phyloP scores from a whole-genome alignment of 2,113 vertebrate species.

The Zapus hudsonius region DNA sequence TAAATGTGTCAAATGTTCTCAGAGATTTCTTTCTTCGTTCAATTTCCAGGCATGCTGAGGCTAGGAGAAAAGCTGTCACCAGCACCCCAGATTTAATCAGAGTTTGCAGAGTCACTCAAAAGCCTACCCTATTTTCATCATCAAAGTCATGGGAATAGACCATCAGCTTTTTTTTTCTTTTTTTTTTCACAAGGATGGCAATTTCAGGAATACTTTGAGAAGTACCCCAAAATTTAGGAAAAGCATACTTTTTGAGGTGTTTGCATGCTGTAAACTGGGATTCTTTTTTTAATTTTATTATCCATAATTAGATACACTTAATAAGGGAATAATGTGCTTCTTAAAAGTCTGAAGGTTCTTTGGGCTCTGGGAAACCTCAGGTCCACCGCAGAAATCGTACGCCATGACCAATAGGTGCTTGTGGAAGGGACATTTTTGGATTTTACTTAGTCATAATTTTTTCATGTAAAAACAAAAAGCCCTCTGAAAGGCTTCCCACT shows the following conservation, averaged over 20 bases:
- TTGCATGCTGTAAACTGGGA: neutral
- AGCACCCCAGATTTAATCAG: slow-evolving; percentile 34
- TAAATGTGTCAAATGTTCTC: slow-evolving; percentile 20
- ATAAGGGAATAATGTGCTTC: too few species aligned
- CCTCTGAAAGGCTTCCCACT: slow-evolving; percentile 45
- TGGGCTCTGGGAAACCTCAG: neutral
- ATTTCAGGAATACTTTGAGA: slow-evolving; percentile 27
- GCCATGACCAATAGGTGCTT: neutral
- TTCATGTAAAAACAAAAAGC: slow-evolving; percentile 50
- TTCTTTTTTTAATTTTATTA: too few species aligned
- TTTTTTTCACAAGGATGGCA: neutral
- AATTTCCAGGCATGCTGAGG: slow-evolving; percentile 29
- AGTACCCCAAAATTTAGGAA: slow-evolving; percentile 23
- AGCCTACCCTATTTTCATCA: slow-evolving; percentile 6
- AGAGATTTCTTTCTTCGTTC: slow-evolving; percentile 7
- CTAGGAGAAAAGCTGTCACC: neutral
- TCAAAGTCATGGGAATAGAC: neutral
- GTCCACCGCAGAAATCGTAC: neutral
- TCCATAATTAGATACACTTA: too few species aligned
- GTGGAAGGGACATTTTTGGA: neutral
- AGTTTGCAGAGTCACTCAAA: slow-evolving; percentile 39
- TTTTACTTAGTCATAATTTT: slow-evolving; percentile 55
- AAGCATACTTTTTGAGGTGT: neutral
- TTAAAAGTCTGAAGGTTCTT: neutral
- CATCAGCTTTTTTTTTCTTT: neutral